Evolutionary conservation across 1,140 invertebrate species (phyloP).

Genomic region (Bicyclus anynana): DNA sequence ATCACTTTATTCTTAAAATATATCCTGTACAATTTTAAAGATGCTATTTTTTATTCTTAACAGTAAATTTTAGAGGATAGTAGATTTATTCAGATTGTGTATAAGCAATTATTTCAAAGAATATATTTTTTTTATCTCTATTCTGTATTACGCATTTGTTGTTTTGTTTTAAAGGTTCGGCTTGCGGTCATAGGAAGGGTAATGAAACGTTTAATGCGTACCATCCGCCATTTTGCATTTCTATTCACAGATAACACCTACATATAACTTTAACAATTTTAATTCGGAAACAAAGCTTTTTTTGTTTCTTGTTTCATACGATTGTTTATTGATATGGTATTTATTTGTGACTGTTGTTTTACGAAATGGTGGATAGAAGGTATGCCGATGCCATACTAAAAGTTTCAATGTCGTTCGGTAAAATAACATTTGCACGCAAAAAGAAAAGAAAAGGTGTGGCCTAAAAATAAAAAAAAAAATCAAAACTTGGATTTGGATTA

Average conservation of each 20-base stretch:
- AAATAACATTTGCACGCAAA: not conserved
- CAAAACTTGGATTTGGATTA: not conserved
- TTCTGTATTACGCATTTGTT: conserved; percentile 9
- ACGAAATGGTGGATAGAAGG: too few relatives aligned
- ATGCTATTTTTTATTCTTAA: conserved; percentile 37
- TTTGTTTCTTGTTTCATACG: too few relatives aligned
- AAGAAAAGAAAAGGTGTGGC: not conserved
- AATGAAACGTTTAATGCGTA: not conserved
- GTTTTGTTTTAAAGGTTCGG: conserved; percentile 6
- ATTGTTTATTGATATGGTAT: too few relatives aligned
- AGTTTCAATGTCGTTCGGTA: too few relatives aligned
- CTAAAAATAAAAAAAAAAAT: not conserved
- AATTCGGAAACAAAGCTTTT: too few relatives aligned
- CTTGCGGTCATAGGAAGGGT: not conserved
- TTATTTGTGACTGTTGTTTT: too few relatives aligned
- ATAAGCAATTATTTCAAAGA: conserved; percentile 14
- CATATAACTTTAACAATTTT: too few relatives aligned
- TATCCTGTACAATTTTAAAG: conserved; percentile 30
- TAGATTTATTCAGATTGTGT: conserved; percentile 11
- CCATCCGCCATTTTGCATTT: too few relatives aligned
- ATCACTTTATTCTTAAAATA: conserved; percentile 17
- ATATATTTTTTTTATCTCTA: conserved; percentile 10
- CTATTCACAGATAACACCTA: too few relatives aligned
- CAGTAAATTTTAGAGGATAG: conserved; percentile 22
- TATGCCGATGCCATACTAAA: too few relatives aligned